Base-by-base conservation (phyloP, 2,888 invertebrate genomes). In the Drosophila longiperda region DNA sequence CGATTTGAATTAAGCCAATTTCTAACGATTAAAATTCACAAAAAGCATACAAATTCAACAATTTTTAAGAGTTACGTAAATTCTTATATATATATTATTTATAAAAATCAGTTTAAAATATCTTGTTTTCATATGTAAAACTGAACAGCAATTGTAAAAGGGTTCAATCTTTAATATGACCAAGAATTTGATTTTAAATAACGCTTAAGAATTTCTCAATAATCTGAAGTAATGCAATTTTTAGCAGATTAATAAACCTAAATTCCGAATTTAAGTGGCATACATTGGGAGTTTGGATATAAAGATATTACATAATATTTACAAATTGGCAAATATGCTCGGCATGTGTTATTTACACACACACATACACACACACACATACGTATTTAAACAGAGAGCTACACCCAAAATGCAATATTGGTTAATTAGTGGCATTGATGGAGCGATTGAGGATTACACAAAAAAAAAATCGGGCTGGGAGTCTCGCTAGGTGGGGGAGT, bases 401-500 rank as follows among this genome's bases (percentile, higher is more conserved):
- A 45, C 45, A 23, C 20, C 45, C 45, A 15, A 45, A 45, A 38
- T 57, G 36, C 12, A 29, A 40, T 68, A 40, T 59, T 69, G 71
- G 40, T 61, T 78, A 78, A 75, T 75, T 75, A 74, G 63, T 53
- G 40, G 60, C 53, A 76, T 79, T 79, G 79, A 76, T 78, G 67
- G 33, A 48, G 38, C 54, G 77, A 52, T 62, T 58, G 67, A 32
- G 40, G 15, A 26, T 38, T 45, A 15, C 20, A 45, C 45, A 45
- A 33, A 15, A 34, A 20, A n/a, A n/a, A 45, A 23, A 1, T 15
- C 20, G 23, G 15, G 9, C 20, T 48, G 53, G 34, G 23, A 15
- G 8, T 17, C 49, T 29, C 29, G 20, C 42, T 7, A 12, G 42
- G 12, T 23, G 45, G 45, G 45, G 45, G 45, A 45, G 45, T 45